phyloP scores from a whole-genome alignment of 2,888 invertebrate genomes.

The Plagodis pulveraria region DNA sequence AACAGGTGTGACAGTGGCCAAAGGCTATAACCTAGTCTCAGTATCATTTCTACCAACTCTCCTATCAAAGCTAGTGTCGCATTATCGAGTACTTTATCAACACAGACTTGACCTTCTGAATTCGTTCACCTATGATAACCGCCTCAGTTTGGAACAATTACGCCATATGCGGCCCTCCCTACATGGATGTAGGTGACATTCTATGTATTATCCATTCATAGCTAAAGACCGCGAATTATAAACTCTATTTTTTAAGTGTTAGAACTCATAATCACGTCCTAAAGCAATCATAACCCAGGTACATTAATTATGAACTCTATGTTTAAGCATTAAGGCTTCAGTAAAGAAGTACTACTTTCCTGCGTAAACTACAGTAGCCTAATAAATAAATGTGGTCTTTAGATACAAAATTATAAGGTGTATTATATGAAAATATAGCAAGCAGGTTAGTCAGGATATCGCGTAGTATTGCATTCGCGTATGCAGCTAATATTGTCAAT shows the following conservation, averaged over 20 bases:
- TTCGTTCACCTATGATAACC: slow-evolving; percentile 27
- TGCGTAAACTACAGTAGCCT: slow-evolving; percentile 2
- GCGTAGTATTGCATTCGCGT: slow-evolving; percentile 28
- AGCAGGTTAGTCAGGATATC: slow-evolving; percentile 11
- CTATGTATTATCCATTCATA: slow-evolving; percentile 28
- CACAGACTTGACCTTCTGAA: slow-evolving; percentile 35
- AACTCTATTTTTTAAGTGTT: slow-evolving; percentile 25
- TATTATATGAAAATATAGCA: slow-evolving; percentile 1
- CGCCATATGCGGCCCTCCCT: slow-evolving; percentile 48
- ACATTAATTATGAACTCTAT: slow-evolving; percentile 8
- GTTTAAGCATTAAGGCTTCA: slow-evolving; percentile 4
- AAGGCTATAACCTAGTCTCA: too few relatives aligned
- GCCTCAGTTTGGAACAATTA: slow-evolving; percentile 45
- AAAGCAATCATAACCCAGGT: too few relatives aligned
- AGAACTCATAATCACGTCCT: slow-evolving; percentile 11
- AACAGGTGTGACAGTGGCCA: too few relatives aligned
- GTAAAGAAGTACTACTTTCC: neutral
- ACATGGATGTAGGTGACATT: slow-evolving; percentile 41
- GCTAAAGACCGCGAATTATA: slow-evolving; percentile 18
- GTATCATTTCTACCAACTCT: too few relatives aligned
- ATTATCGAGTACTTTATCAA: neutral
- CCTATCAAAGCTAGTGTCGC: too few relatives aligned
- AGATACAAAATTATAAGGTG: slow-evolving; percentile 3
- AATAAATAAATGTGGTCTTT: slow-evolving; percentile 14
- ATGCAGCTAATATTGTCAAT: slow-evolving; percentile 19